Percentiles rank a stretch among this genome's conserved stretches.
These are phyloP conservation scores for Bursaphelenchus mucronatus DNA, from an alignment of 1,140 invertebrate species.

Conservation along the genomic window DNA sequence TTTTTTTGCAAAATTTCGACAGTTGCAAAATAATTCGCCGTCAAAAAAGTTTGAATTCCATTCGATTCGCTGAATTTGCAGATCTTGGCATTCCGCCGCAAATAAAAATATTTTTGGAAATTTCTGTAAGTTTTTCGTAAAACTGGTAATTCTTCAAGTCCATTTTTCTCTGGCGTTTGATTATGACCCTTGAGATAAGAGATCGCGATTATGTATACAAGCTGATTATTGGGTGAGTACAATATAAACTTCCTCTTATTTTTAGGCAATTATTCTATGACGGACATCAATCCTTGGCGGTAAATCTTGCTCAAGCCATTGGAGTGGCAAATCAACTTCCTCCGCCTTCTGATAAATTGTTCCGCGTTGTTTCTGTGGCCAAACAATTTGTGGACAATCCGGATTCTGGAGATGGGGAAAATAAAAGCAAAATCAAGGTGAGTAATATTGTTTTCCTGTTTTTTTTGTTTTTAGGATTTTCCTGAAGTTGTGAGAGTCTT, in stretches of 20 bases:
- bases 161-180: too few relatives aligned
- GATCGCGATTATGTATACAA: constrained; percentile 60
- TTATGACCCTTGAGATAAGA: constrained; percentile 43
- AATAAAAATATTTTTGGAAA: too few relatives aligned
- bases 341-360: constrained; percentile 84
- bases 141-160: too few relatives aligned
- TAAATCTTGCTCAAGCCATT: constrained; percentile 73
- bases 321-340: constrained; percentile 77
- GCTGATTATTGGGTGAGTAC: constrained; percentile 53
- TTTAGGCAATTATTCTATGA: constrained; percentile 72
- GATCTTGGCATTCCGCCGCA: too few relatives aligned
- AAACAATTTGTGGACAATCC: constrained; percentile 74
- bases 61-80: too few relatives aligned
- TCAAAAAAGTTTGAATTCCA: too few relatives aligned
- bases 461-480: neutral
- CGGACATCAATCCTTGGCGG: constrained; percentile 82
- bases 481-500: too few relatives aligned
- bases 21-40: too few relatives aligned
- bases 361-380: constrained; percentile 79
- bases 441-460: neutral
- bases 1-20: too few relatives aligned
- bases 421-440: constrained; percentile 29
- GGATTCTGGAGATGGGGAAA: constrained; percentile 43
- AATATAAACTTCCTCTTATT: constrained; percentile 20
- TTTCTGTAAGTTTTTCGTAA: too few relatives aligned